phyloP scores from a whole-genome alignment of 1,140 invertebrate species.

The Calephelis nemesis region DNA sequence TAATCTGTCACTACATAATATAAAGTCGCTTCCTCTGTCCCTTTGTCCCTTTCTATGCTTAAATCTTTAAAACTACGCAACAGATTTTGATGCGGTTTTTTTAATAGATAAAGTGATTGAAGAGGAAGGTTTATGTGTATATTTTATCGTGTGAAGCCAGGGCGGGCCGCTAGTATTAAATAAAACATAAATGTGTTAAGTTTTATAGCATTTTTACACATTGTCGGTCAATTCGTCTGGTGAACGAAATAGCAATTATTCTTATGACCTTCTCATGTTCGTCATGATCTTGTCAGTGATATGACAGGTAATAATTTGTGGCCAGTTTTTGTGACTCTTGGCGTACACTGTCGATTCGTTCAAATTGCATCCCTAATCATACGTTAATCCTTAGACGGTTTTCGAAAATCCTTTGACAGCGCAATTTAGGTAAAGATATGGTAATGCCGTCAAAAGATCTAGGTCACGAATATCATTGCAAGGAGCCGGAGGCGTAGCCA shows the following conservation, averaged over 20 bases:
- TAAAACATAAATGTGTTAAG: too few species aligned
- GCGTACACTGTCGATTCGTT: conserved; percentile 31
- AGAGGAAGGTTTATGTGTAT: too few species aligned
- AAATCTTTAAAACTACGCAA: too few species aligned
- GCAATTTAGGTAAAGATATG: conserved; percentile 41
- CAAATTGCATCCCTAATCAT: conserved; percentile 45
- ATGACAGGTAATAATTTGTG: conserved; percentile 75
- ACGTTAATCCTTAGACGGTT: conserved; percentile 28
- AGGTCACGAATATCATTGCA: conserved; percentile 70
- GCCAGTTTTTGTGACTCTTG: conserved; percentile 38
- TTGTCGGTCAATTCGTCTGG: conserved; percentile 1
- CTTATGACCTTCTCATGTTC: conserved; percentile 66
- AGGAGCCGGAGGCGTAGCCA: conserved; percentile 60
- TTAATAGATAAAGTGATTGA: too few species aligned
- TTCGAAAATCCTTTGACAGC: conserved; percentile 39
- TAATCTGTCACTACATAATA: too few species aligned
- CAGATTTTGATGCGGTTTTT: too few species aligned
- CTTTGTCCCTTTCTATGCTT: too few species aligned
- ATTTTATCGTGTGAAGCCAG: too few species aligned
- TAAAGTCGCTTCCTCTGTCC: too few species aligned
- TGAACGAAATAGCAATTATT: conserved; percentile 19
- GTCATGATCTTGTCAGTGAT: conserved; percentile 61
- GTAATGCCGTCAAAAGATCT: conserved; percentile 59
- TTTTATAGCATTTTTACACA: background rate
- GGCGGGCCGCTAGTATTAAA: too few species aligned